Base-by-base conservation (phyloP, 2,888 invertebrate genomes). In the Poecilus cupreus region DNA sequence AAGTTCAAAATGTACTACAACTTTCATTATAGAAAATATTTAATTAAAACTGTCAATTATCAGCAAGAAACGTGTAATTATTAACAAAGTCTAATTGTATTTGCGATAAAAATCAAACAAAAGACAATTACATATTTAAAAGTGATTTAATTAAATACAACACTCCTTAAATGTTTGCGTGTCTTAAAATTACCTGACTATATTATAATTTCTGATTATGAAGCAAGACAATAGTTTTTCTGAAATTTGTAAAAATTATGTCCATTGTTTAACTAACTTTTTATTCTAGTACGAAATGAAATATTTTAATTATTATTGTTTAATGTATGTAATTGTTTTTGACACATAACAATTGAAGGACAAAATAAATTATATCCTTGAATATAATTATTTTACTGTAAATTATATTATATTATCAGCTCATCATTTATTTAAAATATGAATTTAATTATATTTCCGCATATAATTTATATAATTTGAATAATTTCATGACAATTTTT, bases 81-180 rank as follows among this genome's bases (percentile, higher is more conserved):
- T 37, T 60, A 68, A 18, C 64, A 68, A 68, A 68, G 6, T 68
- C 18, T 68, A 37, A 68, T 68, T 68, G 64, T 37, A 10, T 68
- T 37, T 10, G 18, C 18, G 32, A 68, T 68, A 68, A 37, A 68
- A 68, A 68, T 68, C 64, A 68, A 37, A 68, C 64, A 68, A 37
- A 68, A 68, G 37, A 68, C 64, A 68, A 68, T 68, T 68, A 68
- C 37, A 18, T 37, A 68, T 68, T 68, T 68, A 68, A 68, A 68
- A 37, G 16, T 37, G 37, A 37, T 68, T 68, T 68, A 68, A 68
- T 68, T 68, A 20, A 68, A 51, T 18, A 51, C 51, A 18, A 68
- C 64, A 37, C 64, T 18, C 60, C 60, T 60, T 60, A 60, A 57
- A 60, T 54, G 60, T 60, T 60, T 60, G 60, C 60, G 26, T 60